phyloP scores from a whole-genome alignment of 2,888 invertebrate species.

The Hydroisotoma schaefferi region DNA sequence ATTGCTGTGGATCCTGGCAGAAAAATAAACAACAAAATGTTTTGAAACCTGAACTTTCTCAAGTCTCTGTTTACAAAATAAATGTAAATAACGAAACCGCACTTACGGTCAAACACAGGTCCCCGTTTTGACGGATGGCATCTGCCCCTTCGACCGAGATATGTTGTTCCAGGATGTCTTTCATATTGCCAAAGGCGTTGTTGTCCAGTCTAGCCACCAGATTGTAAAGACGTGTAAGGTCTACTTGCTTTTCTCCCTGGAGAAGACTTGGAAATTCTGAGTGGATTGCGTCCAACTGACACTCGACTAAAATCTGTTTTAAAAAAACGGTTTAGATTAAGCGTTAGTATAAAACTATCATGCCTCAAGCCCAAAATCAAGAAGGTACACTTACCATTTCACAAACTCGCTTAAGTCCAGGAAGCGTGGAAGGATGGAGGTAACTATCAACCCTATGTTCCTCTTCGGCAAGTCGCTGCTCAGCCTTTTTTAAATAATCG shows the following conservation, averaged over 20 bases:
- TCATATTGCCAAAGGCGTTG: constrained; percentile 25
- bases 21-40: too few species aligned
- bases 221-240: constrained; percentile 25
- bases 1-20: constrained; percentile 24
- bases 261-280: constrained; percentile 29
- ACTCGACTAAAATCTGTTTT: constrained; percentile 25
- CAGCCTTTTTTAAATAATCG: constrained; percentile 28
- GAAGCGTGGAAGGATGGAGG: constrained; percentile 27
- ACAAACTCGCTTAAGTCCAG: constrained; percentile 23
- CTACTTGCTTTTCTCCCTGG: constrained; percentile 11
- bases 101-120: constrained; percentile 19
- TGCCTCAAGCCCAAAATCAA: not conserved
- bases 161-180: constrained; percentile 20
- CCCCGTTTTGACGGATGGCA: constrained; percentile 19
- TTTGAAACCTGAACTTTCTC: not conserved
- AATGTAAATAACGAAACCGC: not conserved
- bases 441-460: constrained; percentile 21
- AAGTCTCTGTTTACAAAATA: not conserved
- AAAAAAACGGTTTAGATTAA: not conserved
- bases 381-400: constrained; percentile 20
- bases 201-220: constrained; percentile 22
- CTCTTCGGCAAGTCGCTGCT: constrained; percentile 25
- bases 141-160: constrained; percentile 20
- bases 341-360: not conserved
- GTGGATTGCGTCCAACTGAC: constrained; percentile 20